Conservation (phyloP, 2,888 invertebrate species). For the Drosophila basisetae region DNA sequence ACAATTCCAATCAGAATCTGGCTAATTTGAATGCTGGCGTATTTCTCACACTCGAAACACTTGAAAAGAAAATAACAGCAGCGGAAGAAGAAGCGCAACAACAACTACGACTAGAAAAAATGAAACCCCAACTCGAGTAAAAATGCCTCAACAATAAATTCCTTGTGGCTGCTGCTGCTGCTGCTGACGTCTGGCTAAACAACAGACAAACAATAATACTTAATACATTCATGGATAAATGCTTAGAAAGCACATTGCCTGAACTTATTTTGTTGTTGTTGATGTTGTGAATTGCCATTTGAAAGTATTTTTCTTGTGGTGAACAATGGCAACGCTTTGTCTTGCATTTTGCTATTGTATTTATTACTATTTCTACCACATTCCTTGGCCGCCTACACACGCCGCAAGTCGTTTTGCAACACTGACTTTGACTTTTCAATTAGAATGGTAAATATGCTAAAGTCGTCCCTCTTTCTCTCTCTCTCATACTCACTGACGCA, state of each 20-base stretch:
- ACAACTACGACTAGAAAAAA: slow-evolving; percentile 27
- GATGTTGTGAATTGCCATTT: slow-evolving; percentile 38
- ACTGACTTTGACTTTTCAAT: slow-evolving; percentile 61
- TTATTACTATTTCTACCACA: slow-evolving; percentile 12
- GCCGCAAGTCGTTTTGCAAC: slow-evolving; percentile 52
- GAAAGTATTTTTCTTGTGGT: slow-evolving; percentile 31
- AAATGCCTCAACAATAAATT: slow-evolving; percentile 80
- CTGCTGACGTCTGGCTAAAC: slow-evolving; percentile 51
- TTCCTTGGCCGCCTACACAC: slow-evolving; percentile 53
- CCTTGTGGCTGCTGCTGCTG: slow-evolving; percentile 59
- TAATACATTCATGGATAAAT: slow-evolving; percentile 16
- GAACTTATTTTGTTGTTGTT: slow-evolving; percentile 1
- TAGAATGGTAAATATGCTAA: slow-evolving; percentile 61
- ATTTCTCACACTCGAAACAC: slow-evolving; percentile 62
- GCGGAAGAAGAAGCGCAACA: slow-evolving; percentile 17
- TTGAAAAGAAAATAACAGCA: slow-evolving; percentile 32
- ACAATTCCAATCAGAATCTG: slow-evolving; percentile 66
- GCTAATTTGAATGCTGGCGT: slow-evolving; percentile 74
- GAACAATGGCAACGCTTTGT: slow-evolving; percentile 68
- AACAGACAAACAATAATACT: slow-evolving; percentile 19
- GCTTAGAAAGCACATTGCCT: slow-evolving; percentile 33
- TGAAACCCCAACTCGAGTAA: slow-evolving; percentile 46
- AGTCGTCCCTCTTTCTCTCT: slow-evolving; percentile 14
- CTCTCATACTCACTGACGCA: slow-evolving; percentile 6
- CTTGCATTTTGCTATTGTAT: slow-evolving; percentile 42